phyloP scores from a whole-genome alignment of 2,888 invertebrate species.

The Carabus problematicus region DNA sequence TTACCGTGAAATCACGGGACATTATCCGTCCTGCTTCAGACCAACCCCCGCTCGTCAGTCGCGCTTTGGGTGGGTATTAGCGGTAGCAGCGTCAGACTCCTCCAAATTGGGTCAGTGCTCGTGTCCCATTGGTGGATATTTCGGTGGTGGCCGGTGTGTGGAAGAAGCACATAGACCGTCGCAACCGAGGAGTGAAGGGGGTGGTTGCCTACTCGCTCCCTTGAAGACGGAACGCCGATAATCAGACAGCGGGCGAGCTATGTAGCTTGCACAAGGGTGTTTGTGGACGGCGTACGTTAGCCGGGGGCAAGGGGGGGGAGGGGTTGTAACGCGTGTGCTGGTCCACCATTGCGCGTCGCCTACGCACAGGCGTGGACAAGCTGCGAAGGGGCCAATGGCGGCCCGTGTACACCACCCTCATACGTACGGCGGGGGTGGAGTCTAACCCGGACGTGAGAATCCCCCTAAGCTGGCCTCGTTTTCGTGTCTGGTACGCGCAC shows the following conservation, averaged over 20 bases:
- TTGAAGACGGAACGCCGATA: conserved; percentile 15
- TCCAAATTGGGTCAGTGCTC: conserved; percentile 31
- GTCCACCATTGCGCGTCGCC: conserved; percentile 46
- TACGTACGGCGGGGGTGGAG: conserved; percentile 11
- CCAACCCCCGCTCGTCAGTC: conserved; percentile 1
- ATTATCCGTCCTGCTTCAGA: too few species aligned
- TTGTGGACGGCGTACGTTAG: too few species aligned
- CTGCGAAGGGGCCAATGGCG: conserved; percentile 46
- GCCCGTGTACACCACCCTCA: conserved; percentile 33
- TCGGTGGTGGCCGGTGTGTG: conserved; percentile 9
- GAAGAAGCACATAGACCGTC: conserved; percentile 42
- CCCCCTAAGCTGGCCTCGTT: conserved; percentile 25
- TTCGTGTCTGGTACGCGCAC: conserved; percentile 25
- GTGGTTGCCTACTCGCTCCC: conserved; percentile 41
- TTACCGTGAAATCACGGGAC: conserved; percentile 15
- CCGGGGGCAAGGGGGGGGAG: not conserved
- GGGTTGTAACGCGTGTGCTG: conserved; percentile 39
- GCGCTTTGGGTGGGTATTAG: not conserved
- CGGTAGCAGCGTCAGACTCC: not conserved
- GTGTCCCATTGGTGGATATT: conserved; percentile 37
- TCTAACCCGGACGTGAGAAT: conserved; percentile 16
- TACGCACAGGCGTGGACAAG: conserved; percentile 50
- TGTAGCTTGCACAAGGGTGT: too few species aligned
- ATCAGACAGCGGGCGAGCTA: not conserved
- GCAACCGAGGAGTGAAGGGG: conserved; percentile 44